Percentiles rank a stretch among this genome's conserved stretches.
phyloP scores from a whole-genome alignment of 1,140 invertebrate species.

The Leptoteleia sp. region DNA sequence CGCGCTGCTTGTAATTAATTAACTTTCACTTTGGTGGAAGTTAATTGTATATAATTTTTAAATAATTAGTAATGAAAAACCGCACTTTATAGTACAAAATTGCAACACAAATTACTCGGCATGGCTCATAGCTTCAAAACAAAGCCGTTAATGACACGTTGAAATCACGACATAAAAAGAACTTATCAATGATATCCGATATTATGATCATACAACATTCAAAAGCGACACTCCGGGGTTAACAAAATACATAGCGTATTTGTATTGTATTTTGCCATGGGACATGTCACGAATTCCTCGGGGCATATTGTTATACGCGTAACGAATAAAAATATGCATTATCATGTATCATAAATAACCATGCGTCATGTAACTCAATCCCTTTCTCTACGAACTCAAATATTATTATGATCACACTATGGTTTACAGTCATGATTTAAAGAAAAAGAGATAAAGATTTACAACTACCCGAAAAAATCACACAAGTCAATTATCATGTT shows the following conservation, averaged over 20 bases:
- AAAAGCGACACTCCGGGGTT: slow-evolving; percentile 19
- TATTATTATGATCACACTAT: too few relatives aligned
- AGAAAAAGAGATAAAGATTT: too few relatives aligned
- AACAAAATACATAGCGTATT: slow-evolving; percentile 9
- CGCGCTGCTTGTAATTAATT: too few relatives aligned
- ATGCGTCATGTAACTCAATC: slow-evolving; percentile 12
- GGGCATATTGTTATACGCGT: slow-evolving; percentile 26
- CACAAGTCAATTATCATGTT: too few relatives aligned
- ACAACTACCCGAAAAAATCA: too few relatives aligned
- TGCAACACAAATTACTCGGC: not conserved
- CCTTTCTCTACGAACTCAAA: too few relatives aligned
- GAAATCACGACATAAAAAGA: slow-evolving; percentile 5
- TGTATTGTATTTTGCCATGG: slow-evolving; percentile 13
- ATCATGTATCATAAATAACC: slow-evolving; percentile 32
- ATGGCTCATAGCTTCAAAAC: not conserved
- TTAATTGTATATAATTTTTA: too few relatives aligned
- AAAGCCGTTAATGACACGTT: not conserved
- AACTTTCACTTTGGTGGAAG: too few relatives aligned
- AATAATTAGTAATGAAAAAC: too few relatives aligned
- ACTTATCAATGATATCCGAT: slow-evolving; percentile 18
- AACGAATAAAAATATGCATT: slow-evolving; percentile 16
- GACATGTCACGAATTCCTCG: slow-evolving; percentile 33
- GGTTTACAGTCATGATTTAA: too few relatives aligned
- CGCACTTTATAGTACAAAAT: not conserved
- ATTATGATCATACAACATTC: slow-evolving; percentile 3